Evolutionary conservation across 1,140 invertebrate genomes (phyloP).

Genomic region (Agrypnia vestita): DNA sequence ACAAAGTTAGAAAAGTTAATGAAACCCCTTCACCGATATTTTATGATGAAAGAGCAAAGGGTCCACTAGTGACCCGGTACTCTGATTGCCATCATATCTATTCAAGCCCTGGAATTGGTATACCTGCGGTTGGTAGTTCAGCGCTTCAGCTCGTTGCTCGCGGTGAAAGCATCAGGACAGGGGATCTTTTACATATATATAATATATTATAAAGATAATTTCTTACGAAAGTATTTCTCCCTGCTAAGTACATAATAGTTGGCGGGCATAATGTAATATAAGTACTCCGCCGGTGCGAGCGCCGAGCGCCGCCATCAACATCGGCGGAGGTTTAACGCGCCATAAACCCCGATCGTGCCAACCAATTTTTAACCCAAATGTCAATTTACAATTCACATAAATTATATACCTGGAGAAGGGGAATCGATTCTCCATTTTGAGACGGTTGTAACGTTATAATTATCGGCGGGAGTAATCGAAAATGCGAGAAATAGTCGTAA

Average conservation of each 20-base stretch:
- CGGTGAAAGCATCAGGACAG: no score
- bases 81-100: no score
- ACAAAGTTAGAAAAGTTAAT: no score
- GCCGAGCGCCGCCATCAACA: neutral
- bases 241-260: neutral
- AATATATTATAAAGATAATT: no score
- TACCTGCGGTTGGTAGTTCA: no score
- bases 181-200: no score
- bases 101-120: no score
- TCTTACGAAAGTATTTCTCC: neutral
- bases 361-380: slow-evolving; percentile 29
- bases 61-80: no score
- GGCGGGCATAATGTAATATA: neutral
- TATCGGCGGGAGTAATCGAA: neutral
- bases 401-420: neutral
- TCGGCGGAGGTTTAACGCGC: slow-evolving; percentile 26
- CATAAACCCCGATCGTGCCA: slow-evolving; percentile 16
- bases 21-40: no score
- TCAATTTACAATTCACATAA: slow-evolving; percentile 39
- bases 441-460: slow-evolving; percentile 14
- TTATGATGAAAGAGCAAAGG: no score
- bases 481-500: slow-evolving; percentile 27
- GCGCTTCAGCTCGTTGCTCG: no score
- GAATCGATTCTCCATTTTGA: neutral
- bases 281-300: neutral